A percentile compares a stretch with the other conserved stretches of the same genome.
Conservation (phyloP, 1,140 invertebrate genomes). For the Bradynema listronoti region DNA sequence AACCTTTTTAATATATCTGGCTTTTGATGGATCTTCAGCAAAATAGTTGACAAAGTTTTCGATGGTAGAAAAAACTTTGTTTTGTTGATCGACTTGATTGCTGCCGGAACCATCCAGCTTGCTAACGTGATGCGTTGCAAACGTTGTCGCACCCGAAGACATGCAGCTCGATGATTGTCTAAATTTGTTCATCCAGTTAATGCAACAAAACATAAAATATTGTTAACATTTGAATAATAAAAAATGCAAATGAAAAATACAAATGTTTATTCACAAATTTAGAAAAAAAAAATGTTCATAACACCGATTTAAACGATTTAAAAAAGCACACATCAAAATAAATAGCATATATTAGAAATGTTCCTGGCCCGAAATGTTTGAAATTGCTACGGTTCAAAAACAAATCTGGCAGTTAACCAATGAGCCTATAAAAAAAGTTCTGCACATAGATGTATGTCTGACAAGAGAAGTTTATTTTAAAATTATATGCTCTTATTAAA, state of each 20-base stretch:
- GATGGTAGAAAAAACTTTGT: slow-evolving; percentile 25
- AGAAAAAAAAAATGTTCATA: slow-evolving; percentile 1
- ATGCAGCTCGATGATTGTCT: slow-evolving; percentile 5
- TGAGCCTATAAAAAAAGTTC: too few relatives aligned
- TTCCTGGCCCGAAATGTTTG: too few relatives aligned
- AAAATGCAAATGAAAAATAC: background rate
- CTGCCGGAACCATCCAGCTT: slow-evolving; percentile 20
- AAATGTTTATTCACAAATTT: too few relatives aligned
- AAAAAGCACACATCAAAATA: too few relatives aligned
- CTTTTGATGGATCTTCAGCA: slow-evolving; percentile 27
- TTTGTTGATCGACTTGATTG: slow-evolving; percentile 31
- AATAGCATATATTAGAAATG: too few relatives aligned
- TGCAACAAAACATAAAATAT: background rate
- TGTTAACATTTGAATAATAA: background rate
- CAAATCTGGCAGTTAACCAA: too few relatives aligned
- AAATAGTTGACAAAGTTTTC: slow-evolving; percentile 34
- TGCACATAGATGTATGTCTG: too few relatives aligned
- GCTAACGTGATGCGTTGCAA: slow-evolving; percentile 25
- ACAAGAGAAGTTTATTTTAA: too few relatives aligned
- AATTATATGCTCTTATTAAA: too few relatives aligned
- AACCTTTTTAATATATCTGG: slow-evolving; percentile 34
- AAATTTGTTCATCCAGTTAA: background rate
- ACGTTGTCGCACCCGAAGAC: slow-evolving; percentile 7
- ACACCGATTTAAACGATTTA: too few relatives aligned
- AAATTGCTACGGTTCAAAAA: too few relatives aligned